These are phyloP conservation scores for Diadema setosum DNA, from an alignment of 35 echinoderm and acorn worm genomes.

Conservation along the genomic window DNA sequence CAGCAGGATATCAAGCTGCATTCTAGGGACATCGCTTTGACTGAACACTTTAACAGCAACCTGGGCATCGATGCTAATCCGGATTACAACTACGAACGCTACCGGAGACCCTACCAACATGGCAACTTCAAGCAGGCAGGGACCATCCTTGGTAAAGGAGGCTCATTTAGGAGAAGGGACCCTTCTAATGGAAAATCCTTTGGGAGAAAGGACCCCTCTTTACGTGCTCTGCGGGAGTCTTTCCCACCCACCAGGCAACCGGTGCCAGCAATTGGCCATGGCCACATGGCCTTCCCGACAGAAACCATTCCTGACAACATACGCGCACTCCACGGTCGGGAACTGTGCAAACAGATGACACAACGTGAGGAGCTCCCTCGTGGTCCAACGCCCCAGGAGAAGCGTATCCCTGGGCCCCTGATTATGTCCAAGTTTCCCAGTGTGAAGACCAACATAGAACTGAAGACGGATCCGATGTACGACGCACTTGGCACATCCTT, in stretches of 20 bases:
- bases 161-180: conserved; percentile 52
- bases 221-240: background rate
- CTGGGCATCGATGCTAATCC: conserved; percentile 49
- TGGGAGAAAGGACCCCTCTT: conserved; percentile 20
- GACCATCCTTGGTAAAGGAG: conserved; percentile 67
- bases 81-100: conserved; percentile 82
- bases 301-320: conserved; percentile 80
- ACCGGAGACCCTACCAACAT: conserved; percentile 27
- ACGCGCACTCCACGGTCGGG: conserved; percentile 59
- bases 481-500: conserved; percentile 71
- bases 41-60: conserved; percentile 70
- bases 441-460: background rate
- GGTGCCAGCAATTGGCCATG: background rate
- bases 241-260: background rate
- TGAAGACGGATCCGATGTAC: conserved; percentile 50
- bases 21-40: conserved; percentile 67
- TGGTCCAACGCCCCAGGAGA: background rate
- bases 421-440: background rate
- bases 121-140: conserved; percentile 54
- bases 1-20: conserved; percentile 71
- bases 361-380: conserved; percentile 26
- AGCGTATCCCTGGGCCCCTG: background rate
- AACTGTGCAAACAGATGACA: conserved; percentile 45
- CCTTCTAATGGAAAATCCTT: conserved; percentile 59
- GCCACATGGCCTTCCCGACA: background rate